Base-by-base conservation (phyloP, 1,140 invertebrate species). In the Gonioctena quinquepunctata region DNA sequence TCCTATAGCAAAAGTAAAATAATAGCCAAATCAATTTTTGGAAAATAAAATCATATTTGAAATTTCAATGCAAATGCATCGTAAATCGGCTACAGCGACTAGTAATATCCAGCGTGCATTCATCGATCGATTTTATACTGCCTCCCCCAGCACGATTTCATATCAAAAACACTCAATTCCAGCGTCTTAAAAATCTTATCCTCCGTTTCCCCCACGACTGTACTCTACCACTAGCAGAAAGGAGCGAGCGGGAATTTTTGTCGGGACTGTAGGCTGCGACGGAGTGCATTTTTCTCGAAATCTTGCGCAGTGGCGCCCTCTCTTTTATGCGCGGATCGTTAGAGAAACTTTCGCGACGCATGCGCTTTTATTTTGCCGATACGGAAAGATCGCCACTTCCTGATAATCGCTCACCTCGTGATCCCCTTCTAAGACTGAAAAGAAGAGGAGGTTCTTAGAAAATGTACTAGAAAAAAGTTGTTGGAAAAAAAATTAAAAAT, bases 221-320 rank as follows among this genome's bases (percentile, higher is more conserved):
- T n/a, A n/a, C n/a, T 23, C 54, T 22, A 56, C 18, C 16, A 63
- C 27, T 27, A 27, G 22, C 16, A 48, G 22, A 16, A 48, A 42
- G n/a, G 19, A 13, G 48, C 21, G 19, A 71, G 66, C 13, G 48
- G 48, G 52, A 78, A 79, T 74, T 80, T 74, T 78, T 80, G 74
- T 66, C 63, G 62, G 42, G 67, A 74, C 78, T 77, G 77, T 79
- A 79, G 77, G 72, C 73, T 81, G 79, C 78, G 77, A 80, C 77
- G 78, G 73, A 73, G 74, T 75, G 80, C 79, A 81, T 79, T 81
- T 81, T 81, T 81, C 80, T 79, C 79, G 61, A 79, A 78, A 77
- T 76, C 68, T 78, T 80, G 79, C 80, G 79, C 79, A 72, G 67
- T 73, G 74, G 75, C 72, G 71, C 74, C 74, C 69, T 69, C 72